Percentiles rank a stretch among this genome's conserved stretches.
These are phyloP conservation scores for Solenopsis fugax DNA, from an alignment of 1,140 invertebrate genomes.

Conservation along the genomic window DNA sequence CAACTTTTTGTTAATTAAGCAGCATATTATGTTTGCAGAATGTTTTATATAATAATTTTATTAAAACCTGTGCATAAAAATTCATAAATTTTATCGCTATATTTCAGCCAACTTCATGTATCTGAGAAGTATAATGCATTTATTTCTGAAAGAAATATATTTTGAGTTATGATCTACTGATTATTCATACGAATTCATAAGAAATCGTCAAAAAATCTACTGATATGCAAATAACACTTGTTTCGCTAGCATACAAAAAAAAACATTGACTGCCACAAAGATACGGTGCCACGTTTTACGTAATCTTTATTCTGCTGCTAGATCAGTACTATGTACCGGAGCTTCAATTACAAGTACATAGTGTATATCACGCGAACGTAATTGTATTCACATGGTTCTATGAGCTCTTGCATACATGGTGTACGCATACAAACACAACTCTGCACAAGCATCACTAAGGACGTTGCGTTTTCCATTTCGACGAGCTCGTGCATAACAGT, in stretches of 20 bases:
- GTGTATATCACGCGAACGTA: constrained; percentile 42
- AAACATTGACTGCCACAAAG: not conserved
- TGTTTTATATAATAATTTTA: not conserved
- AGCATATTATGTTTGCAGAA: not conserved
- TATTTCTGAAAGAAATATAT: not conserved
- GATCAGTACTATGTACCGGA: constrained; percentile 20
- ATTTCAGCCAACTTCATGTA: not conserved
- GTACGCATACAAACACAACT: not conserved
- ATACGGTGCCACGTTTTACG: constrained; percentile 19
- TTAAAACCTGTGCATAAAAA: not conserved
- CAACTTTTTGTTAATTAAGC: constrained; percentile 3
- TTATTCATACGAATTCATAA: constrained; percentile 17
- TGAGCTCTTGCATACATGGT: constrained; percentile 8
- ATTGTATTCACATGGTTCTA: constrained; percentile 15
- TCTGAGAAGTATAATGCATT: not conserved
- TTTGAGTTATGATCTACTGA: not conserved
- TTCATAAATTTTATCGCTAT: not conserved
- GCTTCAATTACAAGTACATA: constrained; percentile 40
- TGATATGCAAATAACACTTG: constrained; percentile 15
- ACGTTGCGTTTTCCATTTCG: constrained; percentile 59
- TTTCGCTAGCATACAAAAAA: not conserved
- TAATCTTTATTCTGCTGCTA: constrained; percentile 40
- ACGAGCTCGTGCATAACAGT: constrained; percentile 48
- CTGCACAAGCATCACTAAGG: constrained; percentile 12
- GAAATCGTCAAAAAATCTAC: not conserved